phyloP scores from a whole-genome alignment of 1,140 invertebrate species.

The Trachymyrmex cornetzi region DNA sequence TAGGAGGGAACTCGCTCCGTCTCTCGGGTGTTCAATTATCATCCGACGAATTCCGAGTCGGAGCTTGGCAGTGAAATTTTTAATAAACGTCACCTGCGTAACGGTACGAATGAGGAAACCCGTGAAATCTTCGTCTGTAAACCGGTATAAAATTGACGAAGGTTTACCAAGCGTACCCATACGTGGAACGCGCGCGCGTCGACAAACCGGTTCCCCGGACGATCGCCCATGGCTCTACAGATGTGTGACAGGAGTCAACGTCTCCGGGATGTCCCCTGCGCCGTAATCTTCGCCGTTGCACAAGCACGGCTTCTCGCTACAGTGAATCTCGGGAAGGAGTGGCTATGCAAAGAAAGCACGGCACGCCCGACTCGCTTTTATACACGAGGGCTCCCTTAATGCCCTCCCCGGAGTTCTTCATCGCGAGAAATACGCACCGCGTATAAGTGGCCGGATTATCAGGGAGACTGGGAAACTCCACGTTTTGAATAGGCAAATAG shows the following conservation, averaged over 20 bases:
- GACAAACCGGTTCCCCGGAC: constrained; percentile 48
- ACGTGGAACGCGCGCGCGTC: constrained; percentile 19
- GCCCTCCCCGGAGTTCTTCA: background rate
- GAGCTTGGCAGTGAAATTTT: constrained; percentile 30
- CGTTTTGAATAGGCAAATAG: constrained; percentile 50
- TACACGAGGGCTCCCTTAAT: constrained; percentile 48
- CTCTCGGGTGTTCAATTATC: constrained; percentile 42
- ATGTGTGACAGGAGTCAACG: constrained; percentile 61
- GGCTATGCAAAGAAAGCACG: constrained; percentile 56
- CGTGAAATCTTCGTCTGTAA: constrained; percentile 6
- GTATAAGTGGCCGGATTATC: constrained; percentile 19
- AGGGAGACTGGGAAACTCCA: background rate
- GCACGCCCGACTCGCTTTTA: constrained; percentile 50
- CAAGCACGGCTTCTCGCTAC: constrained; percentile 32
- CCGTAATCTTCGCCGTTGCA: constrained; percentile 18
- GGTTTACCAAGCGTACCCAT: constrained; percentile 24
- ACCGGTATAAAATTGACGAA: constrained; percentile 15
- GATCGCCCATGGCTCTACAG: background rate
- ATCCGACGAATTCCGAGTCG: constrained; percentile 16
- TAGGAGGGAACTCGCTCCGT: constrained; percentile 6
- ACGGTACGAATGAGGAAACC: constrained; percentile 35
- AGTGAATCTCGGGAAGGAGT: constrained; percentile 52
- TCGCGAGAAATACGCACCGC: constrained; percentile 49
- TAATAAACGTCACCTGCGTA: constrained; percentile 48
- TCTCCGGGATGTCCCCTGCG: constrained; percentile 44